Percentiles rank a stretch among this genome's conserved stretches.
These are phyloP conservation scores for Pampusana beccarii DNA, from an alignment of 2,113 vertebrate genomes.

Conservation along the genomic window DNA sequence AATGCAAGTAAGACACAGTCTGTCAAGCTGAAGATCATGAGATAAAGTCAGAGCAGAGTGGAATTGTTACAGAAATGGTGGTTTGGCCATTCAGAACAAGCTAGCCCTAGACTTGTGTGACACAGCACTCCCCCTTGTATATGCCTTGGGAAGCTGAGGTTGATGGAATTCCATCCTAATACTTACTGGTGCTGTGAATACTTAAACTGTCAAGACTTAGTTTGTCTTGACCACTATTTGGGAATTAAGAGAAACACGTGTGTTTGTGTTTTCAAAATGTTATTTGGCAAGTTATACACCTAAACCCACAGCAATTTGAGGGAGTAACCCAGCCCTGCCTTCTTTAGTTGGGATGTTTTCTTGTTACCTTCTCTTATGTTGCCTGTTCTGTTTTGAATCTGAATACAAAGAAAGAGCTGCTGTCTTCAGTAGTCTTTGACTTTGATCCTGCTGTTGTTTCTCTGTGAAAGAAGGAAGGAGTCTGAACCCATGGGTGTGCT, in stretches of 20 bases:
- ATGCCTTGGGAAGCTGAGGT: neutral
- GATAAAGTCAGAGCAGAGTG: neutral
- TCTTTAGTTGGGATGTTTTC: constrained; percentile 45
- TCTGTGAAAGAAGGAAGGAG: neutral
- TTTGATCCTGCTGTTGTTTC: constrained; percentile 6
- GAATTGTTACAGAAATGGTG: neutral
- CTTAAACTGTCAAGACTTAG: neutral
- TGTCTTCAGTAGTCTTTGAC: constrained; percentile 10
- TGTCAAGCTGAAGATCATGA: neutral
- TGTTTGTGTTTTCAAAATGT: neutral
- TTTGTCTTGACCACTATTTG: neutral
- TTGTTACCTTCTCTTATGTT: constrained; percentile 18
- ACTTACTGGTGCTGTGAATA: neutral
- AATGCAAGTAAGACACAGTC: neutral
- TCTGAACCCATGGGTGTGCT: neutral
- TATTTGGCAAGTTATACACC: neutral
- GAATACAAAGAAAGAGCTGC: constrained; percentile 19
- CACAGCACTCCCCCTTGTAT: neutral
- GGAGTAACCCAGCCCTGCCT: neutral
- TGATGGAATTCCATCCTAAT: neutral
- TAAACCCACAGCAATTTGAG: neutral
- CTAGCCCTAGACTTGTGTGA: neutral
- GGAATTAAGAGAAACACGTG: neutral
- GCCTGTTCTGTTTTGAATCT: constrained; percentile 30
- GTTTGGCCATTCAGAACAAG: neutral